Conservation (phyloP, 2,797 vertebrate species). For the Oceanodroma leucorhoa region DNA sequence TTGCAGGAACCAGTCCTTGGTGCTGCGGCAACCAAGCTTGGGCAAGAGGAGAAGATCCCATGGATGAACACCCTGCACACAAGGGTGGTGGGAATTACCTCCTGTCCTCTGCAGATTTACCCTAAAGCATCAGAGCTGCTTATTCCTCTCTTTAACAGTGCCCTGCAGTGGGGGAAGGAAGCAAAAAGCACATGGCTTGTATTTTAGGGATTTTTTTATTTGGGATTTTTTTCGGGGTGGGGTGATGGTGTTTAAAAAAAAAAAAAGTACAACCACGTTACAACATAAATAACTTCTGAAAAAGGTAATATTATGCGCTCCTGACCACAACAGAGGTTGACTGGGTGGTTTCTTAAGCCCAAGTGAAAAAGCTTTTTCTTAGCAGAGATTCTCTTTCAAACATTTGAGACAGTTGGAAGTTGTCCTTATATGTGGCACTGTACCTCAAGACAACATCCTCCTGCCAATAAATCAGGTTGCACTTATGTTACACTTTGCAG, state of each 20-base stretch:
- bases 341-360: neutral
- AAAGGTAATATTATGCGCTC: neutral
- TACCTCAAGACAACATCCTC: neutral
- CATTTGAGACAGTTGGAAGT: fast-evolving
- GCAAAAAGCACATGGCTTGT: neutral
- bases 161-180: neutral
- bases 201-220: neutral
- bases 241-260: neutral
- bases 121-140: neutral
- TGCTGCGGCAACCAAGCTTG: neutral
- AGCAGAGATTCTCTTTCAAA: neutral
- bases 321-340: neutral
- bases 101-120: neutral
- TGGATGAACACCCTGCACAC: neutral
- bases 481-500: neutral
- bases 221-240: fast-evolving
- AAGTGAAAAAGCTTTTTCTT: neutral
- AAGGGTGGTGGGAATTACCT: neutral
- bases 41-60: neutral
- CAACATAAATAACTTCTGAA: neutral
- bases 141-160: neutral
- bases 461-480: neutral
- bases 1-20: neutral
- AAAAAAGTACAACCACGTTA: fast-evolving
- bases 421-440: neutral